Evolutionary conservation across 2,113 vertebrate genomes (phyloP), one percentile per base, ranked within the genome.

Genomic region (Lepidothrix coronata): DNA sequence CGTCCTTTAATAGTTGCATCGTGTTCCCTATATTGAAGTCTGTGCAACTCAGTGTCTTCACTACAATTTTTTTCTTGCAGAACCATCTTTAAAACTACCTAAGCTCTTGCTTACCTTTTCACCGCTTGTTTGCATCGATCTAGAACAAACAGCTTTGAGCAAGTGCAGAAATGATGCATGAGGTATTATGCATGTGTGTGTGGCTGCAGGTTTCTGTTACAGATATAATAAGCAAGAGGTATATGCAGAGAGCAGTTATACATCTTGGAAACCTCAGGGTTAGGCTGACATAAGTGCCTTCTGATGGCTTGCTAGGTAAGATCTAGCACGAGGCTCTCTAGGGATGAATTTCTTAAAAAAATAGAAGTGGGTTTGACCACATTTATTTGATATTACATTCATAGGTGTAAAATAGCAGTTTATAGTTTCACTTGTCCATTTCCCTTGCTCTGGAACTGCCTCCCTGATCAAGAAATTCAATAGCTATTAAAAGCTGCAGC

Each of bases 401-500:
- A 95, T 94, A 96, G 95, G 93, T 95, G 95, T 95, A 95, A 97
- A 97, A 96, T 91, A 96, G 93, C 93, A 88, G 84, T 97, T 97
- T 97, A 95, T 96, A 79, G 94, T 95, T 96, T 95, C 89, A 91
- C 95, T 97, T 96, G 96, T 88, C 83, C 80, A 25, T 96, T 97
- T 97, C 96, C 89, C 88, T 89, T 95, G 84, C 93, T 92, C 83
- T 91, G 83, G 88, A 95, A 86, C 82, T 96, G 91, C 79, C 88
- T 86, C 90, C 86, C 88, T 66, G 62, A 93, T 97, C 93, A 94
- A 93, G 94, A 94, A 93, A 96, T 96, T 95, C 85, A 90, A 93
- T 95, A 93, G 73, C 89, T 91, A 92, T 97, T 96, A 97, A 95
- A 95, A 95, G 83, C 93, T 95, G 95, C 97, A 97, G 97, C 96